Base-by-base conservation (phyloP, 2,888 invertebrate genomes). In the Leptinotarsa rubiginosa region DNA sequence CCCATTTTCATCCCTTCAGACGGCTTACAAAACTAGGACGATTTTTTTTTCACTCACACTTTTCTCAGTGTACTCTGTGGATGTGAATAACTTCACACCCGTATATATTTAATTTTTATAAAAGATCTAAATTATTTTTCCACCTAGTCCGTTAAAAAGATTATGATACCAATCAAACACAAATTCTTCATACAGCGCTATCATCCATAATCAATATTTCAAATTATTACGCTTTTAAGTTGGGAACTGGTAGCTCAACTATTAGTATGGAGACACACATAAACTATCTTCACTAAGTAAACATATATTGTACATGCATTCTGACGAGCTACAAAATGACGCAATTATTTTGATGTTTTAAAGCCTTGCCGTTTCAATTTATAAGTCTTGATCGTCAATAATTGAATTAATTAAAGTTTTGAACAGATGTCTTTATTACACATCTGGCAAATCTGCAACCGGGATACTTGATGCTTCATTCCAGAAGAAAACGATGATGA, bases 341-440 rank as follows among this genome's bases (percentile, higher is more conserved):
- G 20, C 25, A 12, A 22, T 59, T 59, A 20, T 20, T 25, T 59
- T 22, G 15, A 59, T 22, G 22, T 2, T 59, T 59, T 25, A 25
- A 56, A 56, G 59, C 59, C 20, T 59, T 59, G 59, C 59, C 18
- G 41, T 70, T 41, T 62, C 65, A 52, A 70, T 70, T 52, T 65
- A 70, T 50, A 49, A 31, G 22, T 16, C 25, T 64, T 47, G 47
- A 65, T 31, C 67, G 49, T 12, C 69, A 41, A 54, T 73, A 73
- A 73, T 73, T 69, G 73, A 64, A 65, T 47, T 73, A 69, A 73
- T 73, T 73, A 65, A 69, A 69, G 65, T 69, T 73, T 73, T 20
- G 64, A 73, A 73, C 69, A 73, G 69, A 73, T 69, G 73, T 73
- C 65, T 73, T 73, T 65, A 73, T 73, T 73, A 52, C 47, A 69